phyloP scores from a whole-genome alignment of 2,888 invertebrate genomes.

The Andrena camellia region DNA sequence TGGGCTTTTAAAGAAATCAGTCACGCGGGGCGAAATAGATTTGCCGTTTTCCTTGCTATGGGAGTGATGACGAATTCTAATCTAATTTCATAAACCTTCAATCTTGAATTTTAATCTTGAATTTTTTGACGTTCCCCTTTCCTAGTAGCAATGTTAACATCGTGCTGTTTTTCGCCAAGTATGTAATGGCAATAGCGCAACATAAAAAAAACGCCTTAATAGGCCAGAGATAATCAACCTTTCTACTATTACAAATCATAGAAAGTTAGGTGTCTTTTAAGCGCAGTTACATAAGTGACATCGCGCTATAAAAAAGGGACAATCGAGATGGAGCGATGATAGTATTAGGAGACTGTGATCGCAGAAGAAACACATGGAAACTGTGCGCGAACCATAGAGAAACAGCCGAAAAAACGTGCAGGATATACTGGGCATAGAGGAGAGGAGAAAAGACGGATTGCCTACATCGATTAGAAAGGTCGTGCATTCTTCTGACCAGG shows the following conservation, averaged over 20 bases:
- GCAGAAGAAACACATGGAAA: constrained; percentile 30
- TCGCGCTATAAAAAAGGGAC: no score
- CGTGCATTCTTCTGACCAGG: constrained; percentile 60
- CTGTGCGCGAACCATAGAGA: constrained; percentile 37
- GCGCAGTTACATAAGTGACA: no score
- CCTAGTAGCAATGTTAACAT: no score
- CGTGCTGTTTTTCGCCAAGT: no score
- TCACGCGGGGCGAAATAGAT: not conserved
- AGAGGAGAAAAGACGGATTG: constrained; percentile 63
- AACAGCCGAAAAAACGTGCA: constrained; percentile 32
- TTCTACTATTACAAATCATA: no score
- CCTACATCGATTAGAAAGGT: constrained; percentile 65
- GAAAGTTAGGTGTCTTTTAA: no score
- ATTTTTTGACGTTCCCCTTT: no score
- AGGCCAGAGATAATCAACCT: no score
- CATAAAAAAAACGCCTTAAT: no score
- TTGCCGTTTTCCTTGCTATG: not conserved
- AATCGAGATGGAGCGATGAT: not conserved
- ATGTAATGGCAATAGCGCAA: no score
- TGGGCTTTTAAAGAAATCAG: constrained; percentile 19
- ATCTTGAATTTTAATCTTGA: no score
- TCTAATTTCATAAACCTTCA: no score
- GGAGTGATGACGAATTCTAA: not conserved
- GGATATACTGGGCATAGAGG: constrained; percentile 54
- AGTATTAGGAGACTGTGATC: constrained; percentile 48